These are phyloP conservation scores for Ashinkailepas kermadecensis DNA, from an alignment of 2,888 invertebrate genomes.

Conservation along the genomic window DNA sequence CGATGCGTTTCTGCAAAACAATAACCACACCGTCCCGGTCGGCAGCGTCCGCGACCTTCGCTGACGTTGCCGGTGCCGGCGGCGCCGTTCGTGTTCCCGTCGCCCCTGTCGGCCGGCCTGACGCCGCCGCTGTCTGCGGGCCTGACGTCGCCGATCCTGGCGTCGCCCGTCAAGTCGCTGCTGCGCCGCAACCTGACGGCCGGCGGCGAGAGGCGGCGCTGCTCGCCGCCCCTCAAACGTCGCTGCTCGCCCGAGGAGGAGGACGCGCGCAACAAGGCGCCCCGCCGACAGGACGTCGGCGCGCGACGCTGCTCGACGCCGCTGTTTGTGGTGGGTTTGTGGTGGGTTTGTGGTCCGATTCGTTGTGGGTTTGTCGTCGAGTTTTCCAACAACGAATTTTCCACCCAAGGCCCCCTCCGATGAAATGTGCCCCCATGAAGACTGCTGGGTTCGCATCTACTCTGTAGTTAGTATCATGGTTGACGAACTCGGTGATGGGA, in stretches of 20 bases:
- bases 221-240: not conserved
- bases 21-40: not conserved
- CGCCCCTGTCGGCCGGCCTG: not conserved
- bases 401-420: no score
- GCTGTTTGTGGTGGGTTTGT: conserved; percentile 6
- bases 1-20: no score
- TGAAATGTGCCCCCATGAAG: no score
- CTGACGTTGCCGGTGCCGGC: not conserved
- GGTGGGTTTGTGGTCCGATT: no score
- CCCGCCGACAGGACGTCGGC: not conserved
- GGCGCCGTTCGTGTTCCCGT: not conserved
- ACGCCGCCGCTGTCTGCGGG: not conserved
- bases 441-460: no score
- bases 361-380: no score
- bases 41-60: not conserved
- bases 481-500: no score
- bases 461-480: no score
- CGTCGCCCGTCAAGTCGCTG: conserved; percentile 9
- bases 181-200: not conserved
- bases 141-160: not conserved
- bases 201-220: not conserved
- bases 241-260: not conserved
- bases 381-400: no score
- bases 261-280: not conserved
- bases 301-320: not conserved